Conservation (phyloP, 2,113 vertebrate species). For the Callaeas wilsoni region DNA sequence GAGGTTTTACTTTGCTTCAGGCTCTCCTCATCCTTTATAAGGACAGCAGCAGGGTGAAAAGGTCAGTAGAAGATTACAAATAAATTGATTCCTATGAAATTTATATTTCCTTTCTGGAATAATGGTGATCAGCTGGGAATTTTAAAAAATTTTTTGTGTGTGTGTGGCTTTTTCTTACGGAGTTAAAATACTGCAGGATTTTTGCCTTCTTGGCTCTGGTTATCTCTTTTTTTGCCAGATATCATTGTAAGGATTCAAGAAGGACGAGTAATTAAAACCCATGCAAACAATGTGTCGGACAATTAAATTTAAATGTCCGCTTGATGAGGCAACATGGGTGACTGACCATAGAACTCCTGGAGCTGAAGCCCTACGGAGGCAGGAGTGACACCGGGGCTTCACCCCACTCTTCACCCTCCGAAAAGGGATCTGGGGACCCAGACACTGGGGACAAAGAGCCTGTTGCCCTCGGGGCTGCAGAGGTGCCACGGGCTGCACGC, state of each 20-base stretch:
- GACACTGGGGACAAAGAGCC: not conserved
- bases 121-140: not conserved
- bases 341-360: not conserved
- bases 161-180: not conserved
- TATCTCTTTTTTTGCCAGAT: not conserved
- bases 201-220: not conserved
- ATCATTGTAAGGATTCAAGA: not conserved
- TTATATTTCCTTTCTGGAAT: not conserved
- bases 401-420: not conserved
- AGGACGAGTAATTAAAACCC: conserved; percentile 32
- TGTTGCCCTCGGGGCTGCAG: not conserved
- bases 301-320: not conserved
- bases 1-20: not conserved
- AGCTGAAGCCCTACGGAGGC: not conserved
- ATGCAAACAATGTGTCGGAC: not conserved
- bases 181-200: not conserved
- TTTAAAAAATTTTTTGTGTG: not conserved
- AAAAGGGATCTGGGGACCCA: not conserved
- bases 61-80: not conserved
- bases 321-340: not conserved
- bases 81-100: not conserved
- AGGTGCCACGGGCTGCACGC: not conserved
- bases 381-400: not conserved
- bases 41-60: not conserved
- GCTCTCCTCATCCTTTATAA: not conserved